A percentile compares a stretch with the other conserved stretches of the same genome.
Evolutionary conservation across 2,888 invertebrate species (phyloP).

Genomic region (Euproctis similis): DNA sequence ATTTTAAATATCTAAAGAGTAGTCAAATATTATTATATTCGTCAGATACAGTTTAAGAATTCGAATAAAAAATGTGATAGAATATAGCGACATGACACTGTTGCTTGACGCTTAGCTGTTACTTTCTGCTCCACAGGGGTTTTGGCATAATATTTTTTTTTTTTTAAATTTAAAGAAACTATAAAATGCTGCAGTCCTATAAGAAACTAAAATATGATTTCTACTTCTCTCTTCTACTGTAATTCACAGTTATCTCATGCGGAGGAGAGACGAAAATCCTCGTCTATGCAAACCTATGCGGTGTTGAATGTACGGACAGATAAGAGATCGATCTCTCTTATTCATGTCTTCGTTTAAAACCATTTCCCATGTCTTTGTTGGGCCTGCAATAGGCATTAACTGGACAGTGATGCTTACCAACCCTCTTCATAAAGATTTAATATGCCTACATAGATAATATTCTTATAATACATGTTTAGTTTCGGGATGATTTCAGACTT

Average conservation of each 20-base stretch:
- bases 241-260: too few species aligned
- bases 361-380: slow-evolving; percentile 72
- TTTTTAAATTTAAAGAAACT: too few species aligned
- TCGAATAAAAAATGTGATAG: too few species aligned
- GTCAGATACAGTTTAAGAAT: too few species aligned
- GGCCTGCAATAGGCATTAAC: slow-evolving; percentile 54
- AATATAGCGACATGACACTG: too few species aligned
- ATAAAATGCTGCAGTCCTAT: slow-evolving; percentile 10
- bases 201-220: slow-evolving; percentile 15
- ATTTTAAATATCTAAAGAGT: not conserved
- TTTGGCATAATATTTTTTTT: not conserved
- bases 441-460: slow-evolving; percentile 39
- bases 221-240: slow-evolving; percentile 17
- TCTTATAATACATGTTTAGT: slow-evolving; percentile 21
- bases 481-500: slow-evolving; percentile 24
- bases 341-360: slow-evolving; percentile 53
- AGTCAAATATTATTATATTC: not conserved
- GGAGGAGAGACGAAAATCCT: slow-evolving; percentile 25
- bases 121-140: not conserved
- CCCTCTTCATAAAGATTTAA: slow-evolving; percentile 40
- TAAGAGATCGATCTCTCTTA: slow-evolving; percentile 64
- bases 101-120: not conserved
- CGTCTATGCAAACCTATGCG: slow-evolving; percentile 38
- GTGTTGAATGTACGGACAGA: slow-evolving; percentile 54
- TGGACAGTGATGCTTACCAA: slow-evolving; percentile 43